A percentile compares a stretch with the other conserved stretches of the same genome.
Evolutionary conservation across 2,113 vertebrate genomes (phyloP).

Genomic region (Perca fluviatilis): DNA sequence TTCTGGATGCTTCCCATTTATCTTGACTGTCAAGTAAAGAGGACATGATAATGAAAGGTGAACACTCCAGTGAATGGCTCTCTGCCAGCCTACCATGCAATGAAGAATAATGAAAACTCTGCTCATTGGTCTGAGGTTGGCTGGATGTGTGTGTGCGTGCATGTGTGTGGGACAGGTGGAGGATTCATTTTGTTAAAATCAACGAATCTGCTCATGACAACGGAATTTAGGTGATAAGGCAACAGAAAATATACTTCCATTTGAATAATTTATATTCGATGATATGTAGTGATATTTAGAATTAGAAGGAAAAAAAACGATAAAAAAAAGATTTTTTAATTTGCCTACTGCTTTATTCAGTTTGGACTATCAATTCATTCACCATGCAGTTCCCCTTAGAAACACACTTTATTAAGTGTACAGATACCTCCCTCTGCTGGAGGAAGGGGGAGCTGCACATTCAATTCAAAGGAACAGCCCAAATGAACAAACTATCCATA

Average conservation of each 20-base stretch:
- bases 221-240: not conserved
- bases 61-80: slow-evolving; percentile 69
- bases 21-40: slow-evolving; percentile 79
- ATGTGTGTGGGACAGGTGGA: not conserved
- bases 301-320: not conserved
- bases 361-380: not conserved
- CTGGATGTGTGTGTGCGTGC: not conserved
- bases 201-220: not conserved
- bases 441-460: not conserved
- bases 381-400: not conserved
- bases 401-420: not conserved
- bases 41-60: slow-evolving; percentile 79
- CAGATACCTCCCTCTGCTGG: slow-evolving; percentile 71
- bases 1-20: slow-evolving; percentile 78
- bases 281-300: not conserved
- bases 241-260: not conserved
- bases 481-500: not conserved
- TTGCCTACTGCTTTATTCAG: not conserved
- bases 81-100: slow-evolving; percentile 54
- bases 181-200: slow-evolving; percentile 3
- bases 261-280: not conserved
- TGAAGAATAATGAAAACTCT: slow-evolving; percentile 60
- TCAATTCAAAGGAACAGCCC: not conserved
- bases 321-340: too few relatives aligned
- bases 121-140: slow-evolving; percentile 37